Conservation (phyloP, 64 coral and sea anemone species). For the Pocillopora damicornis region DNA sequence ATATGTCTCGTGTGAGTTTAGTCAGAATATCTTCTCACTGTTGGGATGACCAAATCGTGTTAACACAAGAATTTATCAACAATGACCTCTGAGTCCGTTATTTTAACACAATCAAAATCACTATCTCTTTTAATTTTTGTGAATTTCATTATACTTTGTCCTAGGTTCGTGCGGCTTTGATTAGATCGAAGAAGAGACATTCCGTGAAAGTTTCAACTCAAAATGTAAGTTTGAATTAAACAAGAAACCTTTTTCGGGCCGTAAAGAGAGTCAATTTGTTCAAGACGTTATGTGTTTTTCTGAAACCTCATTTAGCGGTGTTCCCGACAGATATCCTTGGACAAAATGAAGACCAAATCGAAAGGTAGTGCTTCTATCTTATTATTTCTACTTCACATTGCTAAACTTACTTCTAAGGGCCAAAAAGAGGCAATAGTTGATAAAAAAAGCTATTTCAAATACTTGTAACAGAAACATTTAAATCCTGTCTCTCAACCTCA, state of each 20-base stretch:
- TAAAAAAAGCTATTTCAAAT: too few species aligned
- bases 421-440: too few species aligned
- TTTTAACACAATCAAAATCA: neutral
- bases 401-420: too few species aligned
- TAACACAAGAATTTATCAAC: too few species aligned
- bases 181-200: neutral
- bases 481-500: too few species aligned
- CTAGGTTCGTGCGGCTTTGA: slow-evolving; percentile 4
- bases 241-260: neutral
- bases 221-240: neutral
- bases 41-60: too few species aligned
- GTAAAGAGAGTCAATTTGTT: neutral
- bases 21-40: too few species aligned
- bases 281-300: neutral
- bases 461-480: too few species aligned
- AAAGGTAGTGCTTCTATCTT: neutral
- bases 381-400: too few species aligned
- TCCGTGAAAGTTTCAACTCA: neutral
- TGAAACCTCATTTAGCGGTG: neutral
- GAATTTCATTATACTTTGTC: neutral
- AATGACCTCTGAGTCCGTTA: neutral
- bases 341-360: neutral
- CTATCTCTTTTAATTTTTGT: neutral
- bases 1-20: too few species aligned
- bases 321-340: neutral